phyloP scores from a whole-genome alignment of 2,888 invertebrate genomes.

The Monochamus alternatus region DNA sequence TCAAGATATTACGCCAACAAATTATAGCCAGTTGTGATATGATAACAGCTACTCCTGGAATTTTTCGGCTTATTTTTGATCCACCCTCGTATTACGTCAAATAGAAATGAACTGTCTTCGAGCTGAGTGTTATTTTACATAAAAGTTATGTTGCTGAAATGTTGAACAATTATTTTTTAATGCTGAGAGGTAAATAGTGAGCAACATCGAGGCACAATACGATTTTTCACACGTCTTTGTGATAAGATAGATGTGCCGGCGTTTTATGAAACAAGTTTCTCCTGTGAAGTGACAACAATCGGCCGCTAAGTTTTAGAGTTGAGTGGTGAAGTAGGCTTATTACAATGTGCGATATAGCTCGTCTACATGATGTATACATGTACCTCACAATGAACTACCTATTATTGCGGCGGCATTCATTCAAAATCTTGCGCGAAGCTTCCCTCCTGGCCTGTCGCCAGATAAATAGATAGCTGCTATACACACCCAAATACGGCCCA shows the following conservation, averaged over 20 bases:
- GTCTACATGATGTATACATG: slow-evolving; percentile 57
- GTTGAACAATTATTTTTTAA: not conserved
- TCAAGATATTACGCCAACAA: too few relatives aligned
- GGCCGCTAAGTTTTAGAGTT: slow-evolving; percentile 42
- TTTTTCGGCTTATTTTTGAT: too few relatives aligned
- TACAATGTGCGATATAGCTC: slow-evolving; percentile 55
- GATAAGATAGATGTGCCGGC: slow-evolving; percentile 47
- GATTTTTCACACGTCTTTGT: slow-evolving; percentile 26
- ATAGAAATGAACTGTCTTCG: too few relatives aligned
- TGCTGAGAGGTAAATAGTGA: not conserved
- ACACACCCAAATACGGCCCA: slow-evolving; percentile 53
- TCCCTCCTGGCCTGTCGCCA: slow-evolving; percentile 55
- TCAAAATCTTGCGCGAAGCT: slow-evolving; percentile 50
- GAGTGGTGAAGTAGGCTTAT: slow-evolving; percentile 51
- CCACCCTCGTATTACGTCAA: too few relatives aligned
- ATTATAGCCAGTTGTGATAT: too few relatives aligned
- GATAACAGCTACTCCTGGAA: too few relatives aligned
- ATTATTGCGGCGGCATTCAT: slow-evolving; percentile 55
- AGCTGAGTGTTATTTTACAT: too few relatives aligned
- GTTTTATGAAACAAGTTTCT: slow-evolving; percentile 49
- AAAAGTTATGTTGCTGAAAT: too few relatives aligned
- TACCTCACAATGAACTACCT: slow-evolving; percentile 57
- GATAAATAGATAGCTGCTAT: slow-evolving; percentile 56
- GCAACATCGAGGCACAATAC: not conserved
- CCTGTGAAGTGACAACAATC: slow-evolving; percentile 47